These are phyloP conservation scores for Caenorhabditis parvicauda DNA, from an alignment of 2,888 invertebrate species.

Conservation along the genomic window DNA sequence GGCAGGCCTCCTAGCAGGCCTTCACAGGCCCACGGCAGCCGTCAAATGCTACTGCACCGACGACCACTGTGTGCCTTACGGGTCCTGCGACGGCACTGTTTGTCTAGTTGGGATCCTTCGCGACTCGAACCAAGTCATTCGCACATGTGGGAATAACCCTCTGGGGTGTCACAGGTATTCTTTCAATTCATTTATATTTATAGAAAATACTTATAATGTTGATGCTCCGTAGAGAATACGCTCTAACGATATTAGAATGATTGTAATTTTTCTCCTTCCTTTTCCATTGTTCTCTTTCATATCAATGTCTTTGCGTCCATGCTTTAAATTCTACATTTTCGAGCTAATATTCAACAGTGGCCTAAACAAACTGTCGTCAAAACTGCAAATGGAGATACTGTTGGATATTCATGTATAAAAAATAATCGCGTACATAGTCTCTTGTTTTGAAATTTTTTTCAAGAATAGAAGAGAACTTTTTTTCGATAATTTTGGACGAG, in stretches of 20 bases:
- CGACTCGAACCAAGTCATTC: conserved; percentile 45
- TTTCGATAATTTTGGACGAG: no score
- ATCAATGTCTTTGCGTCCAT: no score
- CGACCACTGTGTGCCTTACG: conserved; percentile 59
- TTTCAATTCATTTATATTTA: conserved; percentile 5
- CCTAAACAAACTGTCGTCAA: no score
- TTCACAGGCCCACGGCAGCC: conserved; percentile 6
- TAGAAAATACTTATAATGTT: background rate
- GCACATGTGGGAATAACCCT: conserved; percentile 40
- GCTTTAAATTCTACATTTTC: no score
- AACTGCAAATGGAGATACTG: no score
- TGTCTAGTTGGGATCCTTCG: conserved; percentile 56
- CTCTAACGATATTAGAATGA: background rate
- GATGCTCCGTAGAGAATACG: background rate
- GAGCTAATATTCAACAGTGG: no score
- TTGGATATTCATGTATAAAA: no score
- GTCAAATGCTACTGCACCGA: conserved; percentile 51
- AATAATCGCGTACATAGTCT: no score
- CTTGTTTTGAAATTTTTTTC: no score
- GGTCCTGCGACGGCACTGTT: conserved; percentile 56
- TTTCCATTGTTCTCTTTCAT: no score
- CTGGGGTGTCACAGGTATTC: conserved; percentile 43
- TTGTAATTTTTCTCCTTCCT: no score
- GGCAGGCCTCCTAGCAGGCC: background rate
- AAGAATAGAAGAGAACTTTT: no score